These are phyloP conservation scores for Himalopsyche phryganea DNA, from an alignment of 1,140 invertebrate genomes.

Conservation along the genomic window DNA sequence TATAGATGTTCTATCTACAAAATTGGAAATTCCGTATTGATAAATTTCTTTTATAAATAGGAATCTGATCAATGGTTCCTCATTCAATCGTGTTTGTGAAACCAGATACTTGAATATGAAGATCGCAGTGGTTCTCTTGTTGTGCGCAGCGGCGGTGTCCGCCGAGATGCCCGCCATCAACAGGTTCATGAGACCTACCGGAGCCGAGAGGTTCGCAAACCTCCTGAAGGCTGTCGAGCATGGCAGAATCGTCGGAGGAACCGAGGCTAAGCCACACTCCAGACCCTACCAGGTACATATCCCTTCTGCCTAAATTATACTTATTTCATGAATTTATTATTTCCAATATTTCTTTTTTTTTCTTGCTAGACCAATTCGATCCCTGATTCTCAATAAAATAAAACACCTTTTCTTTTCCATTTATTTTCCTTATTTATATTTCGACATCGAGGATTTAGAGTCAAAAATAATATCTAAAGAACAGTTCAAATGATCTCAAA, in stretches of 20 bases:
- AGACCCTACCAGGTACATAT: constrained; percentile 25
- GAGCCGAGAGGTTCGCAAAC: constrained; percentile 22
- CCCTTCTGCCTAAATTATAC: background rate
- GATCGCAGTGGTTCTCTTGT: constrained; percentile 7
- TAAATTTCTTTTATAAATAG: no score
- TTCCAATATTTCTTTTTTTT: no score
- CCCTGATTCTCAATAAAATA: no score
- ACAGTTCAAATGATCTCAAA: no score
- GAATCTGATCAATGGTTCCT: no score
- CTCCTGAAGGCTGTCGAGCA: constrained; percentile 16
- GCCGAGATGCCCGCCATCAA: constrained; percentile 4
- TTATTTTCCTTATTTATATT: no score
- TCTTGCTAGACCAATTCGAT: no score
- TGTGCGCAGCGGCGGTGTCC: constrained; percentile 17
- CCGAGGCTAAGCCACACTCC: constrained; percentile 21
- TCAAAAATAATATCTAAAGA: no score
- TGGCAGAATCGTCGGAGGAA: constrained; percentile 23
- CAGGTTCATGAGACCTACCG: constrained; percentile 25
- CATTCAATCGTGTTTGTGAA: no score
- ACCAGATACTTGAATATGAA: constrained; percentile 19
- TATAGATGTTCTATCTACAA: no score
- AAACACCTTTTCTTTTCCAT: background rate
- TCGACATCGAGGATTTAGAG: no score
- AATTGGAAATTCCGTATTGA: no score
- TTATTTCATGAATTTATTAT: background rate